Evolutionary conservation across 92 coral and sea anemone genomes (phyloP).

Genomic region (Virgularia gustaviana): DNA sequence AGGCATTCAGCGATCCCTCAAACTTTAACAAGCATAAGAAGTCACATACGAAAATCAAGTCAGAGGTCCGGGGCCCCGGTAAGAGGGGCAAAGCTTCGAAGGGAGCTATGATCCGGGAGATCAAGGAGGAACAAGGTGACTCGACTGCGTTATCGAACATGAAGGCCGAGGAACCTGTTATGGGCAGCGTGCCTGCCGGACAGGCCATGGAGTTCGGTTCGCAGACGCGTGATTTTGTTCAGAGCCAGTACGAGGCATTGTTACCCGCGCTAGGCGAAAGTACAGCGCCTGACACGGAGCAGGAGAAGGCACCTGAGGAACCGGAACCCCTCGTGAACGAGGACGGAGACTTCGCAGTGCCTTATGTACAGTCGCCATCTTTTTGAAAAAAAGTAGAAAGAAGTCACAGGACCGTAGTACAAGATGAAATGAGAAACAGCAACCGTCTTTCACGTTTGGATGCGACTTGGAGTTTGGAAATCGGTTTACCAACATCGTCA

Average conservation of each 20-base stretch:
- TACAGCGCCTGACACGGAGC: neutral
- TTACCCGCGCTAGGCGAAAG: constrained; percentile 22
- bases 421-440: no score
- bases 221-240: constrained; percentile 20
- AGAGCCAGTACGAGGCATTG: constrained; percentile 33
- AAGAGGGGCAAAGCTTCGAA: constrained; percentile 3
- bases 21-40: constrained; percentile 97
- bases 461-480: neutral
- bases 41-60: constrained; percentile 86
- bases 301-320: neutral
- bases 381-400: neutral
- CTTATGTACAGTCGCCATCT: constrained; percentile 24
- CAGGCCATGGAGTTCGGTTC: constrained; percentile 20
- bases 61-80: constrained; percentile 57
- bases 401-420: no score
- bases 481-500: no score
- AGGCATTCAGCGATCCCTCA: constrained; percentile 96
- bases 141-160: neutral
- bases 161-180: constrained; percentile 16
- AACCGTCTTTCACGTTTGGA: neutral
- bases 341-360: neutral
- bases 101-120: neutral
- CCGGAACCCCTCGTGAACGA: neutral
- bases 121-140: constrained; percentile 18
- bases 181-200: neutral